Evolutionary conservation across 2,797 vertebrate genomes (phyloP), one percentile per base, ranked within the genome.

Genomic region (Gastrophryne carolinensis): DNA sequence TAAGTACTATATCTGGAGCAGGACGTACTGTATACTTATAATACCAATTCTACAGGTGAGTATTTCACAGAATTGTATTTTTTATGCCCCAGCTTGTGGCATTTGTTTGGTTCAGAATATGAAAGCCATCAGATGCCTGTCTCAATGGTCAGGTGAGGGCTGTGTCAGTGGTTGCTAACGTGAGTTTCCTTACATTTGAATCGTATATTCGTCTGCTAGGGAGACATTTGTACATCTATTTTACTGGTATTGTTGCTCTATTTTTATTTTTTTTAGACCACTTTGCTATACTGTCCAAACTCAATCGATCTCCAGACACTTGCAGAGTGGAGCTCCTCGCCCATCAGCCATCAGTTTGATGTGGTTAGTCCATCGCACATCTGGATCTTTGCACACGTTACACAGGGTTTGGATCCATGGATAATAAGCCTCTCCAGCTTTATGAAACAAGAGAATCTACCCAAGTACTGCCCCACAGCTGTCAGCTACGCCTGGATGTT

Each of bases 331-430:
- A 98, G 93, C 86, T 98, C 96, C 1, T 98, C 97, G 80, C 98
- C 97, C 53, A 98, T 99, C 86, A 98, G 97, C 86, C 97, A 98
- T 87, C 97, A 98, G 87, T 98, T 99, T 84, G 98, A 99, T 81
- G 97, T 99, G 44, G 87, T 98, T 74, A 99, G 98, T 87, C 96
- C 98, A 12, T 99, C 98, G 0, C 95, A 98, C 84, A 98, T 98
- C 87, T 99, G 98, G 98, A 96, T 99, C 85, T 98, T 99, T 91
- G 98, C 98, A 80, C 98, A 99, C 15, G 95, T 98, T 62, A 97
- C 96, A 77, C 98, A 99, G 90, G 98, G 94, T 73, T 96, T 96
- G 84, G 97, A 99, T 87, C 97, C 98, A 0, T 99, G 98, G 98
- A 96, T 99, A 86, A 96, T 99, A 90, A 99, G 95, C 86, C 91